Evolutionary conservation across 2,797 vertebrate species (phyloP).

Genomic region (Argya squamiceps): DNA sequence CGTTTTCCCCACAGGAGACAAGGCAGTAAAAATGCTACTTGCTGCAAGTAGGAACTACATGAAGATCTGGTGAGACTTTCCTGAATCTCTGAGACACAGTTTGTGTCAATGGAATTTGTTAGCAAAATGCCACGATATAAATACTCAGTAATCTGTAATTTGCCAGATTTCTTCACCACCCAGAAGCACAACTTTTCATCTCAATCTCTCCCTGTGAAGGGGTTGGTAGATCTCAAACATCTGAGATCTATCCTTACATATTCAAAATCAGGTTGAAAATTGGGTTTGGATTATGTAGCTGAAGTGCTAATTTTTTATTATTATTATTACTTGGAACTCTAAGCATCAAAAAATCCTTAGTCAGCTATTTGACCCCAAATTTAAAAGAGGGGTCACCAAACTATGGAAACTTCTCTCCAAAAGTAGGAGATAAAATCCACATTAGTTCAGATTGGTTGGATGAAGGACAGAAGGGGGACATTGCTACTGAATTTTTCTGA

Average conservation of each 20-base stretch:
- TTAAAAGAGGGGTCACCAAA: neutral
- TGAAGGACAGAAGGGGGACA: neutral
- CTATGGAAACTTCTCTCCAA: neutral
- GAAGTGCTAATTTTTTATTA: neutral
- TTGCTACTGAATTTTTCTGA: neutral
- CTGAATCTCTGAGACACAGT: neutral
- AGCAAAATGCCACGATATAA: neutral
- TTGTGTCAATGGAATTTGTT: neutral
- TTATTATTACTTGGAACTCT: neutral
- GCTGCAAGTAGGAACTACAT: neutral
- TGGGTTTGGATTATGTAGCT: accelerated
- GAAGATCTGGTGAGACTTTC: neutral
- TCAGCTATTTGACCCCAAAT: neutral
- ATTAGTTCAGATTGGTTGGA: neutral
- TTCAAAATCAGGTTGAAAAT: neutral
- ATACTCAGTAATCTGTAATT: neutral
- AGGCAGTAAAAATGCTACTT: neutral
- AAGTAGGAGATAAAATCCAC: neutral
- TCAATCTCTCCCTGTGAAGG: neutral
- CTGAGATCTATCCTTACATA: neutral
- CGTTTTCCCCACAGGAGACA: neutral
- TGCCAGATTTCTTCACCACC: neutral
- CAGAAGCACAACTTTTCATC: neutral
- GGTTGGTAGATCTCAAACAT: neutral
- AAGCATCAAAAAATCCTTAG: neutral